These are phyloP conservation scores for Brachyhypopomus occidentalis DNA, from an alignment of 2,113 vertebrate species.

Conservation along the genomic window DNA sequence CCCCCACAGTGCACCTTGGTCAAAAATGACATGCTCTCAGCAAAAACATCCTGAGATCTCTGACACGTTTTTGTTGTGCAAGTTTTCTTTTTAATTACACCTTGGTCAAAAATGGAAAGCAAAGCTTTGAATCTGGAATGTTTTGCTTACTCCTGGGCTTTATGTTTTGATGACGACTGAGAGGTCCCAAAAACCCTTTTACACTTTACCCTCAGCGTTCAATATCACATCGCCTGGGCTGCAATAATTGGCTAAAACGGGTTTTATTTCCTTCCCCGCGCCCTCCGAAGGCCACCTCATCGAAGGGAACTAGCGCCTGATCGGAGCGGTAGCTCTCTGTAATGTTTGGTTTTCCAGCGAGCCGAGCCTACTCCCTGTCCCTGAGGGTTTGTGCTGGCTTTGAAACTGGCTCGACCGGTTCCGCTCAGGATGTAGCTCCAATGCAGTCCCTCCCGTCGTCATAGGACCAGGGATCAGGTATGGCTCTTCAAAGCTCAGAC, in stretches of 20 bases:
- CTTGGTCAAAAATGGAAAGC: slow-evolving; percentile 15
- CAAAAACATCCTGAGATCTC: slow-evolving; percentile 6
- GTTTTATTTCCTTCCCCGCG: slow-evolving; percentile 2
- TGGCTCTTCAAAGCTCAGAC: background rate
- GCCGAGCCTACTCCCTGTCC: slow-evolving; percentile 55
- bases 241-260: slow-evolving; percentile 11
- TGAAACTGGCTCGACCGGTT: slow-evolving; percentile 72
- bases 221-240: background rate
- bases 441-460: background rate
- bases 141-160: slow-evolving; percentile 42
- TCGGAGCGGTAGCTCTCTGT: slow-evolving; percentile 11
- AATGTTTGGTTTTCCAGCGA: slow-evolving; percentile 33
- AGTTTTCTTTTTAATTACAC: slow-evolving; percentile 25
- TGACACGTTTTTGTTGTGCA: background rate
- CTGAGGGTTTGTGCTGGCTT: slow-evolving; percentile 47
- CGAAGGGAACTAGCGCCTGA: slow-evolving; percentile 6
- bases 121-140: slow-evolving; percentile 29
- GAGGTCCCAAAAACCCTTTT: background rate
- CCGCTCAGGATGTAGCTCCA: slow-evolving; percentile 43
- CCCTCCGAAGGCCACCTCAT: background rate
- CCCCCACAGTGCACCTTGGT: background rate
- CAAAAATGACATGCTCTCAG: background rate
- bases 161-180: slow-evolving; percentile 41
- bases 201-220: background rate
- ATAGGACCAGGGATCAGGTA: slow-evolving; percentile 26